These are phyloP conservation scores for Eupristina koningsbergeri DNA, from an alignment of 1,140 invertebrate genomes.

Conservation along the genomic window DNA sequence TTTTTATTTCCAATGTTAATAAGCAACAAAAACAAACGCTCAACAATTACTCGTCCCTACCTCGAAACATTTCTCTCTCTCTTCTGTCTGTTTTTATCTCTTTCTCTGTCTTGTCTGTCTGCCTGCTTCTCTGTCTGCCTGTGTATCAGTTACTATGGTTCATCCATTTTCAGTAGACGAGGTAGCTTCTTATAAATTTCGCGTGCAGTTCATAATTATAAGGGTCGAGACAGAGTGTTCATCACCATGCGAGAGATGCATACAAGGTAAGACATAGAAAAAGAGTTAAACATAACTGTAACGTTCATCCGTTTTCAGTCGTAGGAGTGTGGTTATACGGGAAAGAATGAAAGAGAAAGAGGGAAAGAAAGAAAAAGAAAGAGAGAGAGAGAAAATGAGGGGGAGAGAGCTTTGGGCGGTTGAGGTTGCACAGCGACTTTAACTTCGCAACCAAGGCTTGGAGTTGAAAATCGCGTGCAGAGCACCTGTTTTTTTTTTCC, in stretches of 20 bases:
- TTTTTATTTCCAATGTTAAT: conserved; percentile 3
- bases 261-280: neutral
- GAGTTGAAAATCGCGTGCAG: conserved; percentile 33
- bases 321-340: neutral
- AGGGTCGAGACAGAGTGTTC: neutral
- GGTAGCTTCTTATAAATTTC: conserved; percentile 35
- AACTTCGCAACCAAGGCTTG: neutral
- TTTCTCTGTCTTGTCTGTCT: neutral
- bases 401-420: neutral
- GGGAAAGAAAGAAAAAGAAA: conserved; percentile 3
- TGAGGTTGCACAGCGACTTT: neutral
- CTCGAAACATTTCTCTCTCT: neutral
- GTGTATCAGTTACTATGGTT: neutral
- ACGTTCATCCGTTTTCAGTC: neutral
- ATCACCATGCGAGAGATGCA: neutral
- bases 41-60: conserved; percentile 3
- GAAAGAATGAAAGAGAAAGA: neutral
- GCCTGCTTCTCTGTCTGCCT: neutral
- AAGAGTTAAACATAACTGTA: neutral
- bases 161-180: neutral
- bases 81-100: neutral
- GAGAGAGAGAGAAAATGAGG: conserved; percentile 7
- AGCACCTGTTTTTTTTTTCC: neutral
- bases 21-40: conserved; percentile 25
- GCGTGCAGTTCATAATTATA: conserved; percentile 37